Evolutionary conservation across 2,888 invertebrate genomes (phyloP), one percentile per base, ranked within the genome.

Genomic region (Drosophila limbata): DNA sequence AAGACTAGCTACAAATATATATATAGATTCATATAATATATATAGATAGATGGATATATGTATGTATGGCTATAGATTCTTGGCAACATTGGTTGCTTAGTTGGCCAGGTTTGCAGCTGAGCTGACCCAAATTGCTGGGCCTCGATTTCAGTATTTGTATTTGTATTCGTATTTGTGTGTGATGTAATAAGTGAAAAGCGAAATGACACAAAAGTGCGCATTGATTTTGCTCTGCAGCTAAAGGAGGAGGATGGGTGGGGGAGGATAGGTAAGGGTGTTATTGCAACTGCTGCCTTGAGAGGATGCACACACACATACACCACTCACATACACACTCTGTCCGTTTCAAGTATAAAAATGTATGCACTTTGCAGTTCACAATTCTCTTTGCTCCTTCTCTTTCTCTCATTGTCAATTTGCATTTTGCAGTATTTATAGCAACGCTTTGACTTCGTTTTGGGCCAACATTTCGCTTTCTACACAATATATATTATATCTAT

Each of bases 121-220:
- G 53, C 53, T 76, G 76, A 76, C 76, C 76, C 79, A 76, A 78
- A 76, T 76, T 69, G 74, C 56, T 62, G 76, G 76, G 79, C 74
- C 74, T 78, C 75, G 78, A 67, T 75, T 77, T 50, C 33, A 13
- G 48, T 28, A 33, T 50, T 19, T 33, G 51, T 56, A 42, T 48
- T 40, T 48, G 60, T 56, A 35, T 57, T 28, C 55, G 59, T 39
- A n/a, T 33, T 25, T 40, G 51, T 73, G 56, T 79, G 77, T 88
- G 88, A 88, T 84, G 84, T 88, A 84, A 84, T 86, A 88, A 88
- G 75, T 74, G 84, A 83, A 84, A 74, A 73, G 73, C 76, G 48
- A 88, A 83, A 62, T 85, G 83, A 83, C 88, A 83, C 85, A 84
- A 82, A 73, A 76, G 59, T 79, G 73, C 61, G 66, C 86, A 84